Conservation (phyloP, 1,140 invertebrate genomes). For the Philaenus spumarius region DNA sequence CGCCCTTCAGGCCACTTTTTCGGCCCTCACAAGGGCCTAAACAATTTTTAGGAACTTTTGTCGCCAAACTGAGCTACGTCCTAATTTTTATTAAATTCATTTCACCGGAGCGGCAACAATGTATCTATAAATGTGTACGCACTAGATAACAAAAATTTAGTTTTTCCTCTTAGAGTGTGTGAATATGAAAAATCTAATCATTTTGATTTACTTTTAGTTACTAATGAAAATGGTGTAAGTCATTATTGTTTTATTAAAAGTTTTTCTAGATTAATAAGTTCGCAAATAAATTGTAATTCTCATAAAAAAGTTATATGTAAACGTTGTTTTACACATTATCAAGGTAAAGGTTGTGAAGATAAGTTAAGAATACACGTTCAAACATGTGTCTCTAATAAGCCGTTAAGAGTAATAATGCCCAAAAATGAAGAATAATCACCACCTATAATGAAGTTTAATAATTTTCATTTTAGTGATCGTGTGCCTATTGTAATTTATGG, state of each 20-base stretch:
- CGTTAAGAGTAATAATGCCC: background rate
- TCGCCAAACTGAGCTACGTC: too few species aligned
- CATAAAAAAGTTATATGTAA: conserved; percentile 4
- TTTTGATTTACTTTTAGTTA: conserved; percentile 7
- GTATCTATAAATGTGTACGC: conserved; percentile 14
- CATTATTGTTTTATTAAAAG: conserved; percentile 14
- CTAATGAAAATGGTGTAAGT: background rate
- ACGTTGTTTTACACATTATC: conserved; percentile 15
- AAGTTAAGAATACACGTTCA: conserved; percentile 2
- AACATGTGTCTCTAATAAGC: conserved; percentile 1
- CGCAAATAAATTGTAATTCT: conserved; percentile 1
- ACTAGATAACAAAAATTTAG: background rate
- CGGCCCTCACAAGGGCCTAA: too few species aligned
- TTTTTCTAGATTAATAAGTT: background rate
- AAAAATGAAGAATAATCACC: background rate
- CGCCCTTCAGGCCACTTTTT: too few species aligned
- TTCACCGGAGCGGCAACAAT: too few species aligned
- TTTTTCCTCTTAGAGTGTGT: conserved; percentile 5
- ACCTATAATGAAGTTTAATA: conserved; percentile 9
- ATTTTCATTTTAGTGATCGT: background rate
- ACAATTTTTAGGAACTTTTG: too few species aligned
- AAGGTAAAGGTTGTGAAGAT: background rate
- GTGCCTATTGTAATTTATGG: conserved; percentile 12
- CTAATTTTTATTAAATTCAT: too few species aligned
- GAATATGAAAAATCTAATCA: background rate